phyloP scores from a whole-genome alignment of 2,888 invertebrate genomes.

The Cremastobaeus sp. region DNA sequence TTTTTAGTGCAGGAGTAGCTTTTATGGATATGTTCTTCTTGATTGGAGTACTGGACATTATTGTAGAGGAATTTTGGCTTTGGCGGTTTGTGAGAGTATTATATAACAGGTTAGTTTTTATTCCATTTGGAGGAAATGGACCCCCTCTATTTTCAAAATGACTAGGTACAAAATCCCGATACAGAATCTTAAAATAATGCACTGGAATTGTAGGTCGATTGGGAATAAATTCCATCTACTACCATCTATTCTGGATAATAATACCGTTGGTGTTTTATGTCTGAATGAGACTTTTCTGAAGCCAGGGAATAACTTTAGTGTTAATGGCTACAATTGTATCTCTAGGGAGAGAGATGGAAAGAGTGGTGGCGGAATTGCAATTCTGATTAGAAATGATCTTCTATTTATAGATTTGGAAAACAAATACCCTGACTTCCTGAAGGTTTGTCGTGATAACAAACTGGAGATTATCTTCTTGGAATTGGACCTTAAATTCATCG shows the following conservation, averaged over 20 bases:
- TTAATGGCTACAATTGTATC: background rate
- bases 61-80: no score
- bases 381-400: background rate
- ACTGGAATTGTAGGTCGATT: conserved; percentile 18
- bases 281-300: conserved; percentile 15
- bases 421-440: background rate
- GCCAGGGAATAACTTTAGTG: background rate
- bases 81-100: no score
- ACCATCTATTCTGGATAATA: background rate
- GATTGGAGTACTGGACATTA: no score
- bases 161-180: no score
- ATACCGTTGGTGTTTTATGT: conserved; percentile 8
- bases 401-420: background rate
- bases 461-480: background rate
- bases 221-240: background rate
- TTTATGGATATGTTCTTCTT: no score
- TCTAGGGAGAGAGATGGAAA: background rate
- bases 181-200: no score
- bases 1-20: no score
- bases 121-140: no score
- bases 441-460: background rate
- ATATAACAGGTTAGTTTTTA: no score
- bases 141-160: no score
- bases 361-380: conserved; percentile 7
- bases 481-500: background rate